Evolutionary conservation across 2,888 invertebrate species (phyloP), one percentile per base, ranked within the genome.

Genomic region (Drosophila gaucha): DNA sequence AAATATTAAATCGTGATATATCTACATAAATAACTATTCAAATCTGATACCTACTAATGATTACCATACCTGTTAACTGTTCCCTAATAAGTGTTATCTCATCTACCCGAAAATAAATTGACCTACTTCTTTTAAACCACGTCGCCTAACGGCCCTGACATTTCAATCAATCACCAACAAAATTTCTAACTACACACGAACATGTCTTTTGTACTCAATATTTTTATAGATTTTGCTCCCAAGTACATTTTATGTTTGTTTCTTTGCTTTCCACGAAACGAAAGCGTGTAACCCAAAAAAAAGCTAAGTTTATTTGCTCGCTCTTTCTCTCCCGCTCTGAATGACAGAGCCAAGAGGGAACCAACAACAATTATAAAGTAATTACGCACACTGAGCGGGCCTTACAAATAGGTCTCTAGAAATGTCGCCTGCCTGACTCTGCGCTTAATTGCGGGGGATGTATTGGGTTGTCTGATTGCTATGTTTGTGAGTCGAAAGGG

Each of bases 91-190:
- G 8, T 9, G 22, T 26, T 39, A 50, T 49, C 66, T 16, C 2
- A 28, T 24, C 12, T 20, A n/a, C n/a, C 41, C 20, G 24, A 31
- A 18, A 20, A 9, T 30, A 51, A n/a, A n/a, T 28, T 86, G 86
- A 80, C 86, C 86, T 20, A 80, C 39, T 70, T 80, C 39, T 28
- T 24, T n/a, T n/a, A 6, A 10, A 22, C 10, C 31, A 38, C 31
- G 6, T 18, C 47, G 60, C 9, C 59, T 54, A 68, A 76, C 41
- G 71, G 55, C 80, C 84, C 62, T 86, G 80, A 86, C 84, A 86
- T 70, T 56, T 86, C 80, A 80, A 84, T 86, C 80, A 74, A 68
- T 52, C 76, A 75, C 47, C 30, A 24, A 24, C 10, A 36, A 43
- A 64, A 70, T 52, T 60, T 60, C 12, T 20, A 24, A 33, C 33